Conservation (phyloP, 2,113 vertebrate species). For the Pollachius pollachius region DNA sequence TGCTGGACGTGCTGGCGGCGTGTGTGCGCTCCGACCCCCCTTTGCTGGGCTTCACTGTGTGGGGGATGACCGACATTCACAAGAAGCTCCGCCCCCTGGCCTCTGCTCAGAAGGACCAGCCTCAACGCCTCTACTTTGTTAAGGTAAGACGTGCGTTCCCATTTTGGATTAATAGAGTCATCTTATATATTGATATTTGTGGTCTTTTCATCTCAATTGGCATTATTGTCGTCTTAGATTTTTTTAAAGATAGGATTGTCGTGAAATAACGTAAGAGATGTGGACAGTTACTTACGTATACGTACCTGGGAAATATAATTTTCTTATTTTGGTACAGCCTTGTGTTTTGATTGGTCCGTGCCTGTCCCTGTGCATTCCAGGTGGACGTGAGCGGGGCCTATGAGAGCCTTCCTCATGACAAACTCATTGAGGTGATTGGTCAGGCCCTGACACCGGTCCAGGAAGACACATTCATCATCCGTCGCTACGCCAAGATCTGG, state of each 20-base stretch:
- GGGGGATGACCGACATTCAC: slow-evolving; percentile 84
- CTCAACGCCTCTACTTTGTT: slow-evolving; percentile 82
- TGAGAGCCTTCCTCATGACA: slow-evolving; percentile 85
- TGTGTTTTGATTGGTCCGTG: too few relatives aligned
- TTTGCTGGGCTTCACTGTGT: slow-evolving; percentile 84
- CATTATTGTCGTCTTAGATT: too few relatives aligned
- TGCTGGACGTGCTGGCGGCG: slow-evolving; percentile 81
- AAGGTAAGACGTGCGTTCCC: slow-evolving; percentile 73
- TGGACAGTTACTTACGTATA: too few relatives aligned
- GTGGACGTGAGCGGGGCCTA: slow-evolving; percentile 87
- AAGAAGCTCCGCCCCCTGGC: slow-evolving; percentile 71
- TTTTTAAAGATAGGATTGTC: too few relatives aligned
- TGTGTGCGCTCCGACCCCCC: slow-evolving; percentile 65
- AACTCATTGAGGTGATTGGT: slow-evolving; percentile 81
- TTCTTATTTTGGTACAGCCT: too few relatives aligned
- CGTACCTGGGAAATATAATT: too few relatives aligned
- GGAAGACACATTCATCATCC: slow-evolving; percentile 73
- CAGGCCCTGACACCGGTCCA: slow-evolving; percentile 65
- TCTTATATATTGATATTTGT: neutral
- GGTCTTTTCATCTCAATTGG: neutral
- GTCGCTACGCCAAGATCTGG: slow-evolving; percentile 80
- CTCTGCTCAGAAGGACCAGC: slow-evolving; percentile 53
- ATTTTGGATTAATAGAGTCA: neutral
- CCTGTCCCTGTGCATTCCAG: slow-evolving; percentile 56
- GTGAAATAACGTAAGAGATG: too few relatives aligned